Evolutionary conservation across 2,888 invertebrate species (phyloP).

Genomic region (Pheosia gnoma): DNA sequence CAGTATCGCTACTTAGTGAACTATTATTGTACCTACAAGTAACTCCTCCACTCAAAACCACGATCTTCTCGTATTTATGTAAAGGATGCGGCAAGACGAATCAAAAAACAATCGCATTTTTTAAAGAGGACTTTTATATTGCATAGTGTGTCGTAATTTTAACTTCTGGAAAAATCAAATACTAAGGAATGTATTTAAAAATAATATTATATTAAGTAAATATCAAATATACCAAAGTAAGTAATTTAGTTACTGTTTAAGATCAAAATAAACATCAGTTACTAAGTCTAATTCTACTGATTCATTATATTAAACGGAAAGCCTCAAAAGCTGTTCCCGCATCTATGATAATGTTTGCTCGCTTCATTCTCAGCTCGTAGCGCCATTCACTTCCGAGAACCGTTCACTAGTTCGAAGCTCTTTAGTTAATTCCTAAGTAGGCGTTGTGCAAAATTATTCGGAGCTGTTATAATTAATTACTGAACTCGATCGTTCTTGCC

Average conservation of each 20-base stretch:
- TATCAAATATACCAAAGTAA: no score
- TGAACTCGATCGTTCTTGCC: constrained; percentile 20
- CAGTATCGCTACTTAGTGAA: constrained; percentile 24
- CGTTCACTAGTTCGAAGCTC: constrained; percentile 24
- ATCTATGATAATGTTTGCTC: background rate
- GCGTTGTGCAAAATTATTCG: constrained; percentile 32
- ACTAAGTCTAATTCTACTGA: no score
- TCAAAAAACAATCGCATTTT: background rate
- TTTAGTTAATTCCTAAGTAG: constrained; percentile 28
- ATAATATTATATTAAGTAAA: no score
- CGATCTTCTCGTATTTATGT: background rate
- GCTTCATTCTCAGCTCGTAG: background rate
- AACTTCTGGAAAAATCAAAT: no score
- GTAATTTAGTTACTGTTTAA: no score
- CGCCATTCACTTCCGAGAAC: constrained; percentile 10
- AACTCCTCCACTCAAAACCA: constrained; percentile 19
- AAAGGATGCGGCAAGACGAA: background rate
- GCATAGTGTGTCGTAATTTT: no score
- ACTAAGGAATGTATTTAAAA: no score
- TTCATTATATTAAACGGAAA: background rate
- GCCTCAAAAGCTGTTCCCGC: background rate
- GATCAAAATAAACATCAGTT: no score
- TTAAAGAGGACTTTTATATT: no score
- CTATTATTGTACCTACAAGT: constrained; percentile 25
- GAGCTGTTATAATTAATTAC: constrained; percentile 37